Base-by-base conservation (phyloP, 2,113 vertebrate species). In the Chlamydotis undulata region DNA sequence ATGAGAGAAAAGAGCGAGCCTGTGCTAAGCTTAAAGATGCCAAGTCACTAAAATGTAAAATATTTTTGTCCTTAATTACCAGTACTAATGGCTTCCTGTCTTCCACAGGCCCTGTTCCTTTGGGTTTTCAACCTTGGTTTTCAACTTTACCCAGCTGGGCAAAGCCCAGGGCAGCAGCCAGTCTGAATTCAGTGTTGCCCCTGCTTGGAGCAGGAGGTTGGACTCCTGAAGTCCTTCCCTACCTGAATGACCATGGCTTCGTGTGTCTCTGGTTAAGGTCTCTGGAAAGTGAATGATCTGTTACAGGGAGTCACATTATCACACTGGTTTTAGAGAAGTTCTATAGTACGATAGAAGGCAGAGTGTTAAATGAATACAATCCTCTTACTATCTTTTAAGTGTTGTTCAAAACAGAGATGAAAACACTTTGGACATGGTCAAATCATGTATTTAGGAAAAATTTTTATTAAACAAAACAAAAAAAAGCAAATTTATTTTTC, bases 21-120 rank as follows among this genome's bases (percentile, higher is more conserved):
- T 96, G 67, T 70, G 93, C 88, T 90, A 95, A 96, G 93, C 93
- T 94, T 87, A 94, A 94, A 92, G 76, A 94, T 89, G 88, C 92
- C 76, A 95, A 94, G 79, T 93, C 82, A 86, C 82, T 95, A 53
- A 96, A 94, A 94, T 90, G 76, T 56, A 90, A 95, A 95, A 92
- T 94, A 90, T 90, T 96, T 96, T 76, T 89, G 90, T 88, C 85
- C 73, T 75, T 71, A 90, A 22, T 97, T 87, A 75, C 26, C 35
- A 88, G 55, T 35, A 45, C 60, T 90, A 78, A 86, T 81, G 76
- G 68, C 29, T 95, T 96, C 83, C 73, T 92, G 50, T 60, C 55
- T 86, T 86, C 52, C 33, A 8, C 31, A 52, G 53, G 19, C 43
- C 61, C 53, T 52, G 3, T 10, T 60, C n/a, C 79, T 83, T 68